Percentiles rank a stretch among this genome's conserved stretches.
phyloP scores from a whole-genome alignment of 1,140 invertebrate genomes.

The Neelides sp. region DNA sequence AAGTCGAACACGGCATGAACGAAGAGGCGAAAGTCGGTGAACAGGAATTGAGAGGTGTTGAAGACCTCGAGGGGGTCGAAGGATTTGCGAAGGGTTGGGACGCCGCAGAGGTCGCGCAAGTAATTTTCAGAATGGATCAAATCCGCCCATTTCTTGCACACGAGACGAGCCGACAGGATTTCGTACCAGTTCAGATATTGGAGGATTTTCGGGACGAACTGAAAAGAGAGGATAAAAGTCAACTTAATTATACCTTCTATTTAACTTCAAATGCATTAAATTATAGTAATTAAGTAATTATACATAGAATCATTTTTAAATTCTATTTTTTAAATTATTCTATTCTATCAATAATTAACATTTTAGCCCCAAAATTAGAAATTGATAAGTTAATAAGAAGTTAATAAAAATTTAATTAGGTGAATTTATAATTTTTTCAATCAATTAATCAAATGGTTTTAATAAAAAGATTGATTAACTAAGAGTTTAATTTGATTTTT shows the following conservation, averaged over 20 bases:
- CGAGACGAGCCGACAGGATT: constrained; percentile 9
- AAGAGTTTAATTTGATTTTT: no score
- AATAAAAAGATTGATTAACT: no score
- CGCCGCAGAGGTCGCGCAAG: neutral
- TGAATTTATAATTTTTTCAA: no score
- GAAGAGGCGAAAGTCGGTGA: constrained; percentile 20
- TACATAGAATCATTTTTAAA: neutral
- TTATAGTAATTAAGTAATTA: neutral
- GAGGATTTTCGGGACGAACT: constrained; percentile 18
- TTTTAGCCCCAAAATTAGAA: neutral
- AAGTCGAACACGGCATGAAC: constrained; percentile 10
- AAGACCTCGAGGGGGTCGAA: constrained; percentile 13
- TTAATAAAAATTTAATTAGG: no score
- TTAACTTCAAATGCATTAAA: neutral
- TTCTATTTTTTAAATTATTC: neutral
- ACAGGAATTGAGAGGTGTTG: constrained; percentile 15
- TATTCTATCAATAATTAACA: neutral
- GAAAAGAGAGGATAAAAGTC: neutral
- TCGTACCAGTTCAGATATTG: constrained; percentile 19
- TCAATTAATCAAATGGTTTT: no score
- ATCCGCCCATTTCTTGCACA: constrained; percentile 25
- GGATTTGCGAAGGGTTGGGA: neutral
- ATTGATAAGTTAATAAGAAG: neutral
- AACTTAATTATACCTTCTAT: neutral
- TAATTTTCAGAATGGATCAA: constrained; percentile 2